phyloP scores from a whole-genome alignment of 1,140 invertebrate genomes.

The Drosophila sechellia region DNA sequence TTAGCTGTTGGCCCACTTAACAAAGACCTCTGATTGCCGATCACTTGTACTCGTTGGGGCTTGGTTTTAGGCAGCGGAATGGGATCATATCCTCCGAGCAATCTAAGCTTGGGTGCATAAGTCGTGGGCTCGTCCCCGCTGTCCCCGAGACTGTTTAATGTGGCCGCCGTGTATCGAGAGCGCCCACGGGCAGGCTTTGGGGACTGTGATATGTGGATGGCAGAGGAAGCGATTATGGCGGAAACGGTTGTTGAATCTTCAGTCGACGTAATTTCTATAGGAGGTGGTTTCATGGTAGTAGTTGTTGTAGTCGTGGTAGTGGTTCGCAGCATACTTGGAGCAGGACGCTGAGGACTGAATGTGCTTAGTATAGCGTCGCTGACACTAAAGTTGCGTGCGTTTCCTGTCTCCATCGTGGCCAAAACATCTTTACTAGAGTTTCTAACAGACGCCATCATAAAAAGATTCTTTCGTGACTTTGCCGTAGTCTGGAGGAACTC shows the following conservation, averaged over 20 bases:
- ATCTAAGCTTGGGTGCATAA: constrained; percentile 70
- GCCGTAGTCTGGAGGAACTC: constrained; percentile 57
- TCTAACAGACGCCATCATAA: constrained; percentile 41
- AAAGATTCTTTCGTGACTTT: constrained; percentile 60
- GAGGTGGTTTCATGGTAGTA: constrained; percentile 20
- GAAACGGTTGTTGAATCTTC: constrained; percentile 46
- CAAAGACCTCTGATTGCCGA: constrained; percentile 23
- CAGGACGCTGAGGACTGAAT: constrained; percentile 51
- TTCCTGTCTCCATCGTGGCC: constrained; percentile 52
- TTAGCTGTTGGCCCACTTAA: constrained; percentile 20
- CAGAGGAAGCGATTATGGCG: constrained; percentile 51
- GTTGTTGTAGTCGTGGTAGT: constrained; percentile 38
- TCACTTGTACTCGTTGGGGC: constrained; percentile 51
- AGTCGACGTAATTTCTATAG: constrained; percentile 17
- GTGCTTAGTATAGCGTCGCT: constrained; percentile 74
- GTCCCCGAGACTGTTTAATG: constrained; percentile 50
- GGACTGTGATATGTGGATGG: constrained; percentile 44
- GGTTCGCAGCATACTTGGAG: constrained; percentile 23
- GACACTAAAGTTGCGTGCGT: constrained; percentile 71
- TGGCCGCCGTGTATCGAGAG: constrained; percentile 71
- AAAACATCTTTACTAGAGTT: constrained; percentile 60
- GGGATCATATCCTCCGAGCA: constrained; percentile 22
- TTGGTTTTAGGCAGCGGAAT: constrained; percentile 47
- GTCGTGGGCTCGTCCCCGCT: constrained; percentile 73
- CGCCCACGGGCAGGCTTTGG: constrained; percentile 59